Percentiles rank a stretch among this genome's conserved stretches.
Conservation (phyloP, 2,797 vertebrate species). For the Alfaro cultratus region DNA sequence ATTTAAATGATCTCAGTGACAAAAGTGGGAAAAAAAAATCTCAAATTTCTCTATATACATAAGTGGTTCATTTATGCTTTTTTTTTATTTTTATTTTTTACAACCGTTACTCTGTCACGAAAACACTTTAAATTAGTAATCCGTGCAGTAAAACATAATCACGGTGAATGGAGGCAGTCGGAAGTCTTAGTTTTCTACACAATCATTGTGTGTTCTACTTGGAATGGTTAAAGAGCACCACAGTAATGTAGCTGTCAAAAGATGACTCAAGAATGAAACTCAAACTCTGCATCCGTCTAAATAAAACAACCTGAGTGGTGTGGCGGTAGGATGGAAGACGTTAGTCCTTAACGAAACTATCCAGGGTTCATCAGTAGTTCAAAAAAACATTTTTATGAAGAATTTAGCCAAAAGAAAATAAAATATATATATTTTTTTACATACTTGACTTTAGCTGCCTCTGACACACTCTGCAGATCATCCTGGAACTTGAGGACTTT, state of each 20-base stretch:
- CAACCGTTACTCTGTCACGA: background rate
- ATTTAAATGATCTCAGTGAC: background rate
- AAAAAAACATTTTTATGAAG: background rate
- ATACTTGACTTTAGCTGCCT: constrained; percentile 98
- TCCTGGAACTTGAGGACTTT: constrained; percentile 91
- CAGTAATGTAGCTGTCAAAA: background rate
- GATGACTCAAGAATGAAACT: background rate
- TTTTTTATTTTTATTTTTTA: too few relatives aligned
- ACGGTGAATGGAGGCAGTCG: background rate
- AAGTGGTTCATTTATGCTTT: background rate
- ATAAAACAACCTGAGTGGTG: background rate
- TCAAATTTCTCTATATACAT: background rate
- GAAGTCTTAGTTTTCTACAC: background rate
- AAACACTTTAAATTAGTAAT: background rate
- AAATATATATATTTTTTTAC: constrained; percentile 49
- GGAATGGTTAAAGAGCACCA: background rate
- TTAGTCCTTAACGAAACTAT: background rate
- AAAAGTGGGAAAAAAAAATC: background rate
- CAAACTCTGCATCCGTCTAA: background rate
- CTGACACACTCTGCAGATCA: constrained; percentile 88
- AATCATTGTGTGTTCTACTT: background rate
- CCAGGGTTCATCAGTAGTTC: background rate
- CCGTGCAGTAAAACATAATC: background rate
- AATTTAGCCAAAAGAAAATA: background rate
- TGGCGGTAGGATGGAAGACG: background rate